Evolutionary conservation across 1,140 invertebrate species (phyloP), one percentile per base, ranked within the genome.

Genomic region (Pseudoatta argentina): DNA sequence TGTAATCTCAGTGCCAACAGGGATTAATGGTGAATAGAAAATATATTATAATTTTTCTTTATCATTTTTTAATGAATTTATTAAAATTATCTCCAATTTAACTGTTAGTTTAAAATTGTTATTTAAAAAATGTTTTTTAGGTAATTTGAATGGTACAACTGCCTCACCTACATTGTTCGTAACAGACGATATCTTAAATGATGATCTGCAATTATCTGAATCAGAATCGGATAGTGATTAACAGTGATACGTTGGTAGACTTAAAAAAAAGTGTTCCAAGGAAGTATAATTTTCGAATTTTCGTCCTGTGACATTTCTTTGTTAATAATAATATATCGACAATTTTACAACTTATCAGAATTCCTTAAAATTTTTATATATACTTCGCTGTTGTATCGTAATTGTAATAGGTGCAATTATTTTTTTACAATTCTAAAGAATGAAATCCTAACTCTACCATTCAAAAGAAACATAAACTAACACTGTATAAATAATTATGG

Each of bases 141-240:
- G 95, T 48, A 92, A 94, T 79, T 89, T 88, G 30, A 96, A 93
- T 89, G 94, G 88, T 86, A 91, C 92, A 88, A 87, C 91, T 90
- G 85, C 91, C 85, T 91, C 94, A 83, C 90, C 94, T 75, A 92
- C 94, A 69, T 92, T 95, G 64, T 78, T 95, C 2, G 94, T 96
- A 93, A 96, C 96, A 14, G 94, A 95, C 88, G 96, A 96, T 93
- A 95, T 97, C 86, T 95, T 97, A 64, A 97, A 96, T 93, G 97
- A 97, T 91, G 97, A 98, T 94, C 95, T 98, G 88, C 97, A 97
- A 93, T 95, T 98, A 79, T 98, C 97, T 63, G 97, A 98, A 95
- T 96, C 96, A n/a, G 96, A 96, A 85, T 97, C 96, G 66, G 97
- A 97, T 76, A 96, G 95, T 73, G 95, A 96, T 92, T 94, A 90